These are phyloP conservation scores for Carabus problematicus DNA, from an alignment of 2,888 invertebrate genomes.

Conservation along the genomic window DNA sequence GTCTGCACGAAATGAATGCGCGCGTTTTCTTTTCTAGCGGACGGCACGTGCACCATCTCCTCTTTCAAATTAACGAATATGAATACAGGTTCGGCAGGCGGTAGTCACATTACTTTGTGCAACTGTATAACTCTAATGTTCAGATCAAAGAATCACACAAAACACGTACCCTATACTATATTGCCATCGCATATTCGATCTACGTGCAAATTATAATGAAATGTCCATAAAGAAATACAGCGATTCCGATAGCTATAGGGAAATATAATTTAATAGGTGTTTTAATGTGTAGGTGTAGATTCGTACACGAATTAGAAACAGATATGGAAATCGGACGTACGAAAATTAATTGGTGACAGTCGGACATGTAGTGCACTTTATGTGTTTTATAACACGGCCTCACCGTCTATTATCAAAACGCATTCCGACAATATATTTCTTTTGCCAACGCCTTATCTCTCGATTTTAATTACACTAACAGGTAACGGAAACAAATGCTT, in stretches of 20 bases:
- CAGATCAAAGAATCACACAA: constrained; percentile 23
- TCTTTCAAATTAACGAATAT: constrained; percentile 38
- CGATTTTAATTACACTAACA: constrained; percentile 43
- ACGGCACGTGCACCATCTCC: constrained; percentile 1
- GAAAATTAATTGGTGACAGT: constrained; percentile 31
- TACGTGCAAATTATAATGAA: too few species aligned
- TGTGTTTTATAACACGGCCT: constrained; percentile 12
- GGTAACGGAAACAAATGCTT: constrained; percentile 42
- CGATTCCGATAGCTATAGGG: too few species aligned
- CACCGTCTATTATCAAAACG: constrained; percentile 14
- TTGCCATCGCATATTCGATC: too few species aligned
- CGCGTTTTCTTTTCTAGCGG: not conserved
- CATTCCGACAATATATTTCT: constrained; percentile 36
- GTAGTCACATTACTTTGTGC: constrained; percentile 23
- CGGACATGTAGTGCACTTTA: constrained; percentile 31
- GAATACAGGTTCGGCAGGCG: constrained; percentile 24
- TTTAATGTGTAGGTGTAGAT: too few species aligned
- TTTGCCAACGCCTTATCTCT: constrained; percentile 36
- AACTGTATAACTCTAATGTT: constrained; percentile 13
- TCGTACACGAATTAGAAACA: constrained; percentile 32
- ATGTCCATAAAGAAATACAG: too few species aligned
- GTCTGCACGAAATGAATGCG: not conserved
- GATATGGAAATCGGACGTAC: constrained; percentile 35
- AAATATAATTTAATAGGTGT: too few species aligned
- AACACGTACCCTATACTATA: too few species aligned